A percentile compares a stretch with the other conserved stretches of the same genome.
phyloP scores from a whole-genome alignment of 2,797 vertebrate genomes.

The Erethizon dorsatum region DNA sequence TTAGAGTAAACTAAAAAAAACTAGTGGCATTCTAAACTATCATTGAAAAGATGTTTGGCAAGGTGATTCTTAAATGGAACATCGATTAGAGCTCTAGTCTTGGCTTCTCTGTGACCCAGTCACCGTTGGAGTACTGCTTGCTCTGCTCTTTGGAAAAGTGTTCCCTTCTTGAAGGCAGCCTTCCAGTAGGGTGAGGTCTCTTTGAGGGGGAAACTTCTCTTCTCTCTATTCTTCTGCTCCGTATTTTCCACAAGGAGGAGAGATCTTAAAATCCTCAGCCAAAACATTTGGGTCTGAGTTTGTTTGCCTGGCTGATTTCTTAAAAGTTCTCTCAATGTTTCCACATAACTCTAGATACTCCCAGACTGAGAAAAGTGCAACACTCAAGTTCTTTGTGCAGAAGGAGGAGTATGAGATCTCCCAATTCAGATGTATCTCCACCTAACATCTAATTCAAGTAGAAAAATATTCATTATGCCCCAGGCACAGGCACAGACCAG shows the following conservation, averaged over 20 bases:
- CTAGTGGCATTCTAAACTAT: neutral
- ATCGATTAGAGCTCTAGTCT: neutral
- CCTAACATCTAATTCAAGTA: neutral
- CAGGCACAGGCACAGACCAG: neutral
- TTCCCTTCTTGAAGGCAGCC: neutral
- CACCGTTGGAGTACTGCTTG: neutral
- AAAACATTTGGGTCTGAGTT: neutral
- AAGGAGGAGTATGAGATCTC: neutral
- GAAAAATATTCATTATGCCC: neutral
- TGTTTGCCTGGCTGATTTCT: neutral
- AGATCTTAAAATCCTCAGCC: neutral
- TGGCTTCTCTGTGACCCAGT: neutral
- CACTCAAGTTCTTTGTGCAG: neutral
- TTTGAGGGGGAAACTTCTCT: neutral
- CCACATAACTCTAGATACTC: neutral
- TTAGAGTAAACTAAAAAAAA: neutral
- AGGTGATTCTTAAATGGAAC: neutral
- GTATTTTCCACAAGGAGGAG: neutral
- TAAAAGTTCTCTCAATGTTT: neutral
- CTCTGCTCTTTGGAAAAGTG: neutral
- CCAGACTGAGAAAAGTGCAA: neutral
- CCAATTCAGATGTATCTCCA: neutral
- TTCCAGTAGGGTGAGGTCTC: neutral
- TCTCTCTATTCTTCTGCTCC: neutral
- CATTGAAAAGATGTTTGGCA: neutral